Evolutionary conservation across 2,113 vertebrate species (phyloP), one percentile per base, ranked within the genome.

Genomic region (Solenodon paradoxus): DNA sequence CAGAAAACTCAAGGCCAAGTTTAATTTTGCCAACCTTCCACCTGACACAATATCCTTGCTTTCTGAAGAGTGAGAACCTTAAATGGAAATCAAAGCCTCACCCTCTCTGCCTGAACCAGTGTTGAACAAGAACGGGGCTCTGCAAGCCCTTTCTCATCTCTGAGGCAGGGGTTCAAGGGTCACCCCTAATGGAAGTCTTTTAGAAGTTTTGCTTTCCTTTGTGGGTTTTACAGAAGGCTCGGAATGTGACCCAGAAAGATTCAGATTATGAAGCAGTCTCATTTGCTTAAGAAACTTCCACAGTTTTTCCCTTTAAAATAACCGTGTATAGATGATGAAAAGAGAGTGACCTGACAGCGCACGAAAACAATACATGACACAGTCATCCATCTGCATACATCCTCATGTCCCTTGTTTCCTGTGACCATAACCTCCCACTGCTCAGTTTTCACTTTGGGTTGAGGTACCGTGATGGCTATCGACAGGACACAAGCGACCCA

Each of bases 1-100:
- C 77, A 90, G 84, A 94, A 98, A 97, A 94, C 51, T 84, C 75
- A 90, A 97, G 96, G 98, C 92, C 71, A 95, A 80, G 64, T 88
- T 95, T 95, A 96, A 96, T 40, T 95, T 63, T 38, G 95, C 93
- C 80, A 95, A 79, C 66, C 96, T 97, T 69, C 82, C 61, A 84
- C 86, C n/a, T 92, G 90, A 97, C 81, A 2, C 26, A 96, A 92
- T 94, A 81, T 72, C 84, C 68, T 89, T 95, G 87, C 74, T 59
- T 88, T 92, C 78, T 90, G 42, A 97, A 93, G 66, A 95, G 26
- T 81, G 94, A 96, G 95, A 82, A 63, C 91, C 92, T 94, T 95
- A 95, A 96, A 96, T 49, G 63, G 74, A 96, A 97, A 97, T 78
- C 89, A 96, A 98, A 97, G 4, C 0, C 28, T 57, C 45, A 94